Evolutionary conservation across 2,113 vertebrate species (phyloP), one percentile per base, ranked within the genome.

Genomic region (Shinisaurus crocodilurus): DNA sequence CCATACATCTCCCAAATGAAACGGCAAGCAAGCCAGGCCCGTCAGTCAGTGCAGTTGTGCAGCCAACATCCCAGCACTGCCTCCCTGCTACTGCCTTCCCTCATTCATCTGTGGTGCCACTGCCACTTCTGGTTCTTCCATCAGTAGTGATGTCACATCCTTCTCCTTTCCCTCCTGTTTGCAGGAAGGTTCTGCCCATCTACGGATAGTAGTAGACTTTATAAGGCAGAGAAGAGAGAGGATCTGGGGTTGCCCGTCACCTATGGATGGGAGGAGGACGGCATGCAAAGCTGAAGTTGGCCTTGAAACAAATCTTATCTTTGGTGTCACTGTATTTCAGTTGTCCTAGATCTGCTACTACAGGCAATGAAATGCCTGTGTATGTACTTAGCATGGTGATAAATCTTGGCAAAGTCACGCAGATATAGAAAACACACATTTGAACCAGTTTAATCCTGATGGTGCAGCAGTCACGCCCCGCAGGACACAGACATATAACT

Each of bases 401-500:
- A 85, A 90, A 83, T 40, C n/a, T 67, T 84, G 50, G 43, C 72
- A 85, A 90, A 90, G 60, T 79, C 82, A 90, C 57, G 13, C 23
- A 85, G 25, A 79, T 85, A 54, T 34, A 85, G 45, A 85, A 79
- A n/a, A 29, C 43, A 63, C 89, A 85, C 50, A 54, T 85, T 37
- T 69, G n/a, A 85, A 90, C 74, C 82, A 54, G 82, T 79, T 67
- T 85, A 79, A 40, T 69, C 63, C 82, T 67, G 32, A 27, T 77
- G 60, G 34, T 50, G 18, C 43, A 50, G 74, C 32, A 85, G 48
- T 34, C 75, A 54, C 27, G 50, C 45, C 60, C 13, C 50, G 57
- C 13, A 54, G 25, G 60, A 75, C 72, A 79, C 45, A 79, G 57
- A 43, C 27, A 90, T 50, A 25, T 54, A 84, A 67, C 72, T 72